Evolutionary conservation across 2,797 vertebrate genomes (phyloP).

Genomic region (Phyllotis vaccarum): DNA sequence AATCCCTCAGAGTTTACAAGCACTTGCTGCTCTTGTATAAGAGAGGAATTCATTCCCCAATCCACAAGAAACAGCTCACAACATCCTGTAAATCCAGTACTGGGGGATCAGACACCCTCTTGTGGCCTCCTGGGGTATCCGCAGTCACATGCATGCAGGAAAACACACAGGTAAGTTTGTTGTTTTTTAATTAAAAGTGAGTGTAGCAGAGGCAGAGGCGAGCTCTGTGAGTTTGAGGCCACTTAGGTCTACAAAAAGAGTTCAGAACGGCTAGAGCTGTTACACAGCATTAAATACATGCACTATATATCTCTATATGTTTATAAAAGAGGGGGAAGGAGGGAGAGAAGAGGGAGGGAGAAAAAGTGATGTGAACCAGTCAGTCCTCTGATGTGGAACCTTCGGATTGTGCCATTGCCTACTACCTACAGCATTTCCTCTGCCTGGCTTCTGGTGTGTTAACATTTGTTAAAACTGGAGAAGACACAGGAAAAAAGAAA

Average conservation of each 20-base stretch:
- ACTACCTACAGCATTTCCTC: neutral
- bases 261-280: neutral
- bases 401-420: neutral
- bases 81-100: neutral
- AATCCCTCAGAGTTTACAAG: neutral
- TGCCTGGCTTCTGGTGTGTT: neutral
- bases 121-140: neutral
- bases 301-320: neutral
- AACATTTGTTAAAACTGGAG: slow-evolving; percentile 12
- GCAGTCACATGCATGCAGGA: neutral
- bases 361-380: neutral
- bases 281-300: neutral
- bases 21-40: neutral
- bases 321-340: neutral
- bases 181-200: neutral
- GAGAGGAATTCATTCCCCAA: neutral
- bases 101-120: neutral
- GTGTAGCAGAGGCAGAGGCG: neutral
- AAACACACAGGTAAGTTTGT: neutral
- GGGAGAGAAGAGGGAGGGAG: neutral
- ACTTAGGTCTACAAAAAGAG: neutral
- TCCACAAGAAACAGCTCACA: neutral
- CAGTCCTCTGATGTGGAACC: neutral
- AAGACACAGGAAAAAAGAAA: neutral
- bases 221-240: neutral